A percentile compares a stretch with the other conserved stretches of the same genome.
These are phyloP conservation scores for Tipula vernalis DNA, from an alignment of 2,888 invertebrate species.

Conservation along the genomic window DNA sequence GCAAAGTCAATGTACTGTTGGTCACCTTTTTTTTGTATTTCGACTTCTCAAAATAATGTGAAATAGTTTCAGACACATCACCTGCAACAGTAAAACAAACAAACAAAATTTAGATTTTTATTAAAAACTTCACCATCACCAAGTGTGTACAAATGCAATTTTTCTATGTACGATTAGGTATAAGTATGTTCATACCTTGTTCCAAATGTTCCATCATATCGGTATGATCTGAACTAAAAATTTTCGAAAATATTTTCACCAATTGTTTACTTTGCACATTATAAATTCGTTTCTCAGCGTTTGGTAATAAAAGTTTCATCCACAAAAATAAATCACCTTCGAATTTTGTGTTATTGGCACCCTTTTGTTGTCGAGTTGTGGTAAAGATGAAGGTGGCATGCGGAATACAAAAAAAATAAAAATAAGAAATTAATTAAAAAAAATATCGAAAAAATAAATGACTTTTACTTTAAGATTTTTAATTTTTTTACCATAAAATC, in stretches of 20 bases:
- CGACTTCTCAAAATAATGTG: constrained; percentile 60
- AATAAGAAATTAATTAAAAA: not conserved
- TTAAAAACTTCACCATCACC: not conserved
- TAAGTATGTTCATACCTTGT: constrained; percentile 38
- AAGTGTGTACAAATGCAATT: not conserved
- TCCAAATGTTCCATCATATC: constrained; percentile 80
- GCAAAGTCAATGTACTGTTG: constrained; percentile 58
- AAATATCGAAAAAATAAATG: not conserved
- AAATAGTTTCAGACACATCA: constrained; percentile 79
- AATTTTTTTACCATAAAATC: not conserved
- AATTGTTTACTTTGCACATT: constrained; percentile 88
- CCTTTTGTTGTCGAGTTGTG: constrained; percentile 22
- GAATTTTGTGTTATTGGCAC: constrained; percentile 48
- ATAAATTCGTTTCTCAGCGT: constrained; percentile 71
- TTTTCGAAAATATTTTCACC: constrained; percentile 72
- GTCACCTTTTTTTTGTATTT: constrained; percentile 42
- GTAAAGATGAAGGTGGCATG: not conserved
- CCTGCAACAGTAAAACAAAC: constrained; percentile 34
- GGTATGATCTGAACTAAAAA: constrained; percentile 59
- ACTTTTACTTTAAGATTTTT: not conserved
- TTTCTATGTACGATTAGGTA: not conserved
- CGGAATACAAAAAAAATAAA: not conserved
- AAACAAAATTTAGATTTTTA: not conserved
- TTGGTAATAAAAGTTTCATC: constrained; percentile 74
- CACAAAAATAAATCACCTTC: constrained; percentile 66